Evolutionary conservation across 2,113 vertebrate species (phyloP), one percentile per base, ranked within the genome.

Genomic region (Xiphophorus hellerii): DNA sequence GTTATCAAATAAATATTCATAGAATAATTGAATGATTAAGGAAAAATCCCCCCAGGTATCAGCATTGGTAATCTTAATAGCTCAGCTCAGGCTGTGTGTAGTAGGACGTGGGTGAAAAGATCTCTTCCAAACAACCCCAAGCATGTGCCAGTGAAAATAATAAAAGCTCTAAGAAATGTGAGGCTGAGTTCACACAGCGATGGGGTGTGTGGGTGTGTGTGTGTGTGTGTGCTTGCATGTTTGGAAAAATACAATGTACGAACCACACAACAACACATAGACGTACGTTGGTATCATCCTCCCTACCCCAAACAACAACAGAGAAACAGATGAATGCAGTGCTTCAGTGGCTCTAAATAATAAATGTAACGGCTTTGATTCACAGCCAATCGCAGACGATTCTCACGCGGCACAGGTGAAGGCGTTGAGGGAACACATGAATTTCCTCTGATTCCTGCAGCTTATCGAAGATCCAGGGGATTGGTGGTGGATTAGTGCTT

Each of bases 401-500:
- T 63, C 62, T 78, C 58, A 73, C 61, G 69, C 62, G 65, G 66
- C 80, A 60, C 82, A 91, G 70, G 77, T 90, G 79, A 74, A 66
- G 62, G 62, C 17, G n/a, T 72, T 58, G 27, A 37, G 51, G 79
- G 42, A 80, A 81, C 64, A 51, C 67, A 44, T 62, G 28, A 39
- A 85, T 17, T 77, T 82, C 66, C 54, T 79, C 72, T 65, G 25
- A 68, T 75, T 83, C 62, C 80, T 83, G 74, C 63, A 33, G 62
- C 28, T 84, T 72, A 74, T 66, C 70, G 77, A 82, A 74, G 73
- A 83, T 76, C 84, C 31, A 48, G 63, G 76, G 82, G 76, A 86
- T 81, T 78, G 78, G 51, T 69, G 79, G 64, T 76, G 79, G 81
- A 91, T 91, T 82, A 86, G 76, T 66, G 83, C 77, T 88, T 86